phyloP scores from a whole-genome alignment of 2,888 invertebrate genomes.

The Tiliacea citrago region DNA sequence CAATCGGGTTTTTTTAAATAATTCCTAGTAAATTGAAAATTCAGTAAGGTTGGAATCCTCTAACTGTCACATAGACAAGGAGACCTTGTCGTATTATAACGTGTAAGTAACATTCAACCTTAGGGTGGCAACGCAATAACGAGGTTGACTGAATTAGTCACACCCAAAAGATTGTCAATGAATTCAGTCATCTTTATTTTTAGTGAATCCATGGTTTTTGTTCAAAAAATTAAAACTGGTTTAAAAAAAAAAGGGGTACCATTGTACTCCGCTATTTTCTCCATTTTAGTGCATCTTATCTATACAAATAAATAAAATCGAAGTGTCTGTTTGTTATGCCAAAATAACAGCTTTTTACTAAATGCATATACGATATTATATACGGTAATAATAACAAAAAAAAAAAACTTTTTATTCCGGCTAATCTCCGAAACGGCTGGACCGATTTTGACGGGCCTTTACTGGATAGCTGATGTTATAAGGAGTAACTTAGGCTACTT shows the following conservation, averaged over 20 bases:
- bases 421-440: no score
- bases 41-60: no score
- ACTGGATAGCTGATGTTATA: no score
- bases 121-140: not conserved
- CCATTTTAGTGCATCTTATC: slow-evolving; percentile 12
- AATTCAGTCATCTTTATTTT: slow-evolving; percentile 1
- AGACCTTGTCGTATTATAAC: not conserved
- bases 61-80: not conserved
- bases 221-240: not conserved
- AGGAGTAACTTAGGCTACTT: no score
- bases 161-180: not conserved
- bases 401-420: no score
- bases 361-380: no score
- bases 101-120: not conserved
- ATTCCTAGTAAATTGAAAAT: no score
- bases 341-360: no score
- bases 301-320: no score
- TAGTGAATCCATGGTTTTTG: not conserved
- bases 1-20: not conserved
- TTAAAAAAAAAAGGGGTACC: not conserved
- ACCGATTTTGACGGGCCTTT: no score
- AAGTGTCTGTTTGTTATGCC: no score
- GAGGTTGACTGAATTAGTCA: not conserved
- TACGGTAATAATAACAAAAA: no score
- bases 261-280: not conserved